Conservation (phyloP, 1,140 invertebrate species). For the Aporrectodea caliginosa region DNA sequence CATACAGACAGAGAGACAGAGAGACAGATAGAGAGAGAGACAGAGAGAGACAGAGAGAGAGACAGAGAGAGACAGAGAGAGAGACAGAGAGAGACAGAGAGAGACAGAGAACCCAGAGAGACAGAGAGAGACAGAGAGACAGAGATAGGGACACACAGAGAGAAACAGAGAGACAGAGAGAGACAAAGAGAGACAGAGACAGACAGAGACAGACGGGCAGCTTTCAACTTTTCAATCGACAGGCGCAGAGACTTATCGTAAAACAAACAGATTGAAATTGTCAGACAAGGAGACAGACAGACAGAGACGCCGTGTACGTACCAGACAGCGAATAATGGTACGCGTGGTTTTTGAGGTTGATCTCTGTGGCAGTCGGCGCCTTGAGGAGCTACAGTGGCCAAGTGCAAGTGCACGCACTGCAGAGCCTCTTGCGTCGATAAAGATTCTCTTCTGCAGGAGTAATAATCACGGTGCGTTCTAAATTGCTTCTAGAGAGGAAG, state of each 20-base stretch:
- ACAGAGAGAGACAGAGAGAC: too few species aligned
- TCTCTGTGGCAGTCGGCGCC: too few species aligned
- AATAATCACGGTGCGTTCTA: too few species aligned
- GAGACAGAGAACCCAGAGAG: too few species aligned
- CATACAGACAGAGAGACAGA: neutral
- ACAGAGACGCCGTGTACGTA: neutral
- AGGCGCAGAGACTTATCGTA: neutral
- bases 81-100: neutral
- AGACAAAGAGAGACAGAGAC: neutral
- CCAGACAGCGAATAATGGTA: too few species aligned
- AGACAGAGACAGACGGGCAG: neutral
- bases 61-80: neutral
- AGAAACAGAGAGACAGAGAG: neutral
- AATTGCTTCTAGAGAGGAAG: too few species aligned
- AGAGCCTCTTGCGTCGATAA: too few species aligned
- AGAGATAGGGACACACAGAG: neutral
- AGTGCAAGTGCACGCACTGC: too few species aligned
- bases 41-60: neutral
- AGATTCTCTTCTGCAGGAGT: too few species aligned
- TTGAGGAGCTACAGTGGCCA: too few species aligned
- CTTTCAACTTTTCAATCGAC: too few species aligned
- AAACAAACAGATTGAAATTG: neutral
- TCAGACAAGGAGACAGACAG: neutral
- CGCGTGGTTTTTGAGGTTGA: too few species aligned
- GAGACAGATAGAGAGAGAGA: neutral